Evolutionary conservation across 1,140 invertebrate genomes (phyloP).

Genomic region (Drosophila biarmipes): DNA sequence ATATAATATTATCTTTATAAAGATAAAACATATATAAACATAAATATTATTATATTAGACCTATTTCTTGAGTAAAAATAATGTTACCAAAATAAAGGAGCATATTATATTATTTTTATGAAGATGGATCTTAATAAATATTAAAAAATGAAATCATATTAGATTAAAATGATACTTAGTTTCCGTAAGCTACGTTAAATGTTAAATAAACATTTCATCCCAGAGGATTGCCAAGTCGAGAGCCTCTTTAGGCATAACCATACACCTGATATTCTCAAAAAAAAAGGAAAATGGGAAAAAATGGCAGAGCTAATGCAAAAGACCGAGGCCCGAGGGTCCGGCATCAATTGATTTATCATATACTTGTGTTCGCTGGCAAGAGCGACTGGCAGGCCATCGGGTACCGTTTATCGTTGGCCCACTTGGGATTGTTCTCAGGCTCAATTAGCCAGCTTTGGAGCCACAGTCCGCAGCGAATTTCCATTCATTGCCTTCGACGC

Average conservation of each 20-base stretch:
- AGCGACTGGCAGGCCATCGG: constrained; percentile 12
- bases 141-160: too few relatives aligned
- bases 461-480: constrained; percentile 18
- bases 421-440: constrained; percentile 35
- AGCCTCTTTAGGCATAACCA: neutral
- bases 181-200: too few relatives aligned
- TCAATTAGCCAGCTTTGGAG: constrained; percentile 35
- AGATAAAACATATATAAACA: too few relatives aligned
- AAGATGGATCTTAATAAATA: too few relatives aligned
- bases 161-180: too few relatives aligned
- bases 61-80: too few relatives aligned
- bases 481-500: constrained; percentile 20
- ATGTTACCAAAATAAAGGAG: too few relatives aligned
- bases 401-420: constrained; percentile 13
- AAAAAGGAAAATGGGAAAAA: neutral
- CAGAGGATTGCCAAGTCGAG: constrained; percentile 13
- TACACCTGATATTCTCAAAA: constrained; percentile 19
- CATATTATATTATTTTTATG: too few relatives aligned
- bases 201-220: too few relatives aligned
- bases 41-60: too few relatives aligned
- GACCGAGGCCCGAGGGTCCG: constrained; percentile 31
- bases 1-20: too few relatives aligned
- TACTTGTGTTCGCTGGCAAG: constrained; percentile 23
- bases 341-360: constrained; percentile 49
- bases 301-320: constrained; percentile 8